phyloP scores from a whole-genome alignment of 2,888 invertebrate genomes.

The Nebria brevicollis region DNA sequence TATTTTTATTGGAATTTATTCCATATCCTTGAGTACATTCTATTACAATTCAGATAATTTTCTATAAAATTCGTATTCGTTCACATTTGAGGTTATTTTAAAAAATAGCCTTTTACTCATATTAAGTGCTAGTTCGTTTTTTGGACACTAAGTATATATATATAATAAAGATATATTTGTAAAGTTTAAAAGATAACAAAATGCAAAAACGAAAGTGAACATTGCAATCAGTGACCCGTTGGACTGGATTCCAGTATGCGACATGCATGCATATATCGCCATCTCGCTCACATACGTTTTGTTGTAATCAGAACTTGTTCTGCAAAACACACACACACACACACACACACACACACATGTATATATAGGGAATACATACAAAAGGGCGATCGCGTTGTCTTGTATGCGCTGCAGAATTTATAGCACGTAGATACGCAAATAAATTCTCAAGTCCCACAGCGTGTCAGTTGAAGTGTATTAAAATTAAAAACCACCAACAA shows the following conservation, averaged over 20 bases:
- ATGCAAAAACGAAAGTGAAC: neutral
- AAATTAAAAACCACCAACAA: neutral
- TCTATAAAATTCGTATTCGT: no score
- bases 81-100: no score
- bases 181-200: neutral
- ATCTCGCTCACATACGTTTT: conserved; percentile 21
- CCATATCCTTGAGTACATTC: no score
- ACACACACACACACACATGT: neutral
- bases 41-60: no score
- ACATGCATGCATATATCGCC: neutral
- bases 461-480: conserved; percentile 35
- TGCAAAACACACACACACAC: neutral
- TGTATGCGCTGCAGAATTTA: neutral
- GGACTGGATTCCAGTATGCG: conserved; percentile 34
- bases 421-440: neutral
- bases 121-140: no score
- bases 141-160: no score
- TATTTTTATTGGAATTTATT: no score
- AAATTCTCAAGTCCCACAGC: neutral
- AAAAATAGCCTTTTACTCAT: no score
- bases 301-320: conserved; percentile 45
- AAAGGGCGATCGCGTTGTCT: neutral
- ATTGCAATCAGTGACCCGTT: conserved; percentile 30
- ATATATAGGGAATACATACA: conserved; percentile 2
- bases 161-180: neutral